Base-by-base conservation (phyloP, 2,113 vertebrate species). In the Rhynchomys soricoides region DNA sequence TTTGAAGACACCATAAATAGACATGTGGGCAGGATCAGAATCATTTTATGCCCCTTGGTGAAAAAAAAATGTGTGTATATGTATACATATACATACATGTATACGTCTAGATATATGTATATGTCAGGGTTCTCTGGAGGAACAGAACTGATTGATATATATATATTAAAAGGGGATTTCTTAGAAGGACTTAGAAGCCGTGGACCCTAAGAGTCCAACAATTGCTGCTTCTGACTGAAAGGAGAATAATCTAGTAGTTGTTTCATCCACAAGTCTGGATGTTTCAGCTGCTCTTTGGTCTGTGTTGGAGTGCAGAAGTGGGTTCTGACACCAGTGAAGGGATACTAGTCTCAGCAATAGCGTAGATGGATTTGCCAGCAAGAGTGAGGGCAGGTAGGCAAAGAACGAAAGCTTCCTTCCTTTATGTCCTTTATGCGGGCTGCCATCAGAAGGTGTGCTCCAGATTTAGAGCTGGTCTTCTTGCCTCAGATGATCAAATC, bases 1-100 rank as follows among this genome's bases (percentile, higher is more conserved):
- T 96, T 95, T 57, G 22, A 91, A 93, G 85, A 81, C n/a, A 43
- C 45, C 45, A 86, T 78, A 95, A 52, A 85, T 21, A 86, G 66
- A 43, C 21, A 16, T 22, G 29, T 8, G 78, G 48, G 50, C 34
- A 89, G 34, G 21, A 70, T 82, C 8, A 17, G 4, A 82, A 40
- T 75, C 66, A 86, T 89, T 86, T 89, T 57, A 50, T 89, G 74
- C 17, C 16, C 91, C 34, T 90, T 86, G 7, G 34, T 89, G 31
- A 88, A 96, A 45, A 95, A n/a, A n/a, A n/a, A n/a, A n/a, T n/a
- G n/a, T n/a, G n/a, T n/a, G n/a, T n/a, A 55, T 12, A 55, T 16
- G 17, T 2, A 16, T 17, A 57, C 3, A 55, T 15, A 15, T 13
- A 55, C 13, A 55, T 15, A 55, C 12, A 55, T 16, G 17, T 57